These are phyloP conservation scores for Triplophysa siluroides DNA, from an alignment of 2,113 vertebrate species.

Conservation along the genomic window DNA sequence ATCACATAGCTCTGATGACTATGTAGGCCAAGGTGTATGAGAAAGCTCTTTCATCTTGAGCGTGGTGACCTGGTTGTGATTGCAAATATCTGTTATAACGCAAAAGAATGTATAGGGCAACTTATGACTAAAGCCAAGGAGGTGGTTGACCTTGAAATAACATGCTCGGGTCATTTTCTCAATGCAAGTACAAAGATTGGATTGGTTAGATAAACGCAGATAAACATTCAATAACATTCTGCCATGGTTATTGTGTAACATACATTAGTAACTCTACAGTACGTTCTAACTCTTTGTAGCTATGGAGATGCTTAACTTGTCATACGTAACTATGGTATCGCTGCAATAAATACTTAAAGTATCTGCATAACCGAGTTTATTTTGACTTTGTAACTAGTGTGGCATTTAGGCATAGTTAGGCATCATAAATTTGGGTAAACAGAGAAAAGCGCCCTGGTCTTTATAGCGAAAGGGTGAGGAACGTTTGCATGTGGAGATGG, in stretches of 20 bases:
- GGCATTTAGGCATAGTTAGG: conserved; percentile 18
- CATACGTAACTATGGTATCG: conserved; percentile 7
- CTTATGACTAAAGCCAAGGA: not conserved
- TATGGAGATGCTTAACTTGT: not conserved
- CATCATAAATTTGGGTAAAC: conserved; percentile 50
- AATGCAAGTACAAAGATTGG: not conserved
- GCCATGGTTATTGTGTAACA: conserved; percentile 25
- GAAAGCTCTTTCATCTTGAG: conserved; percentile 25
- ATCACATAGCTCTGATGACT: conserved; percentile 11
- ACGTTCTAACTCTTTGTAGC: not conserved
- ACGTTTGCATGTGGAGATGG: conserved; percentile 21
- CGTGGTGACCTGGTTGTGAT: conserved; percentile 14
- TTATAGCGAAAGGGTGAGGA: conserved; percentile 7
- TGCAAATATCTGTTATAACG: conserved; percentile 10
- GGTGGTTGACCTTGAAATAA: not conserved
- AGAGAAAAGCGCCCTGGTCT: not conserved
- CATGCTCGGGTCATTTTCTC: not conserved
- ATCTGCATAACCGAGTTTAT: not conserved
- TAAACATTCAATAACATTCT: conserved; percentile 2
- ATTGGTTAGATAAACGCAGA: not conserved
- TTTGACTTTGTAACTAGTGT: conserved; percentile 16
- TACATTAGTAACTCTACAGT: not conserved
- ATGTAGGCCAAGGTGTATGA: conserved; percentile 38
- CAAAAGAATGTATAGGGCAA: not conserved
- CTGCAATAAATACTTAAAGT: not conserved